Percentiles rank a stretch among this genome's conserved stretches.
Evolutionary conservation across 2,888 invertebrate genomes (phyloP).

Genomic region (Furcula furcula): DNA sequence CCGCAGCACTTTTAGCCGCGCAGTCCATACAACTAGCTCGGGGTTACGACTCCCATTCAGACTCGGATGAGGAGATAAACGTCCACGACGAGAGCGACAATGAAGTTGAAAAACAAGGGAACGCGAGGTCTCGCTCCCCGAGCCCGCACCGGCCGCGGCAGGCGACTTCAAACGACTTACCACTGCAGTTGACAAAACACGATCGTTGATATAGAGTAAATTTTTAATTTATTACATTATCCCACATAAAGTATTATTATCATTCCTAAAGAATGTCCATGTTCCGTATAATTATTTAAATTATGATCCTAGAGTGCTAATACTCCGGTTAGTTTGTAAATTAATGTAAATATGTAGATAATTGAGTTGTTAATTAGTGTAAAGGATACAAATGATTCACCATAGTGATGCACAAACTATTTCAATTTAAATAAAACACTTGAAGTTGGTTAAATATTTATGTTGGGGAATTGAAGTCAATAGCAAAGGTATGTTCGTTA

Average conservation of each 20-base stretch:
- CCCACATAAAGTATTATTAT: slow-evolving; percentile 58
- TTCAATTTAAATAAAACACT: slow-evolving; percentile 22
- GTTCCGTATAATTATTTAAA: slow-evolving; percentile 67
- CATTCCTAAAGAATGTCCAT: slow-evolving; percentile 59
- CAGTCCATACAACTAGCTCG: slow-evolving; percentile 72
- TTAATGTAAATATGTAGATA: slow-evolving; percentile 70
- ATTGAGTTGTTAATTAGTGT: slow-evolving; percentile 61
- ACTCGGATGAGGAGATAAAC: slow-evolving; percentile 91
- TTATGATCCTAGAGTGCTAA: slow-evolving; percentile 58
- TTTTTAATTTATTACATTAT: slow-evolving; percentile 47
- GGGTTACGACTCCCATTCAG: slow-evolving; percentile 78
- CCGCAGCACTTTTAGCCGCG: slow-evolving; percentile 80
- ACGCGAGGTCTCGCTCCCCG: slow-evolving; percentile 71
- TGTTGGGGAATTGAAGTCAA: slow-evolving; percentile 6
- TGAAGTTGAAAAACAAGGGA: slow-evolving; percentile 74
- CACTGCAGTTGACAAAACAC: slow-evolving; percentile 87
- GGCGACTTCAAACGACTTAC: slow-evolving; percentile 74
- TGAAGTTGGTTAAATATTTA: slow-evolving; percentile 11
- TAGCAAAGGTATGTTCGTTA: background rate
- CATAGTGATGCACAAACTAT: slow-evolving; percentile 62
- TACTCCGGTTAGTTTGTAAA: slow-evolving; percentile 64
- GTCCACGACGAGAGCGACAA: slow-evolving; percentile 90
- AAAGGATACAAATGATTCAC: slow-evolving; percentile 47
- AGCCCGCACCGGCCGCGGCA: slow-evolving; percentile 62
- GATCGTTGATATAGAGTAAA: slow-evolving; percentile 78